Conservation (phyloP, 2,888 invertebrate genomes). For the Ctena decussata region DNA sequence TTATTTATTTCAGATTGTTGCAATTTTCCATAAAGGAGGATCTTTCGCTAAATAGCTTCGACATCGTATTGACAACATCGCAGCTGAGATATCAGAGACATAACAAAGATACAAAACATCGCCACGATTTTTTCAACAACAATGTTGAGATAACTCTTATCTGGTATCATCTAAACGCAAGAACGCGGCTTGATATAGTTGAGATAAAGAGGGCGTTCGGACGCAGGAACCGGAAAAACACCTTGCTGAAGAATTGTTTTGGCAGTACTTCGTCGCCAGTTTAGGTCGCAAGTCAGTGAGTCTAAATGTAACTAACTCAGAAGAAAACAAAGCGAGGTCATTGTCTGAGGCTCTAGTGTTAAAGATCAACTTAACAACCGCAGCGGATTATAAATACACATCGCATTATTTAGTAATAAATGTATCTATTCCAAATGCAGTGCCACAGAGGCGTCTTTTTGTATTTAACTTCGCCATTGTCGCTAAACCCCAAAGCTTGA, state of each 20-base stretch:
- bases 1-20: neutral
- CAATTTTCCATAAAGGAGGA: neutral
- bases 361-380: neutral
- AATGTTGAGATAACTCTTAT: neutral
- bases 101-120: neutral
- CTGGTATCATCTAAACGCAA: conserved; percentile 5
- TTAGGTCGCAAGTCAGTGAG: conserved; percentile 47
- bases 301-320: conserved; percentile 26
- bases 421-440: too few species aligned
- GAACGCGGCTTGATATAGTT: conserved; percentile 6
- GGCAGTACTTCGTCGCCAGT: conserved; percentile 53
- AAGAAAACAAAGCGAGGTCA: neutral
- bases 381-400: neutral
- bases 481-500: too few species aligned
- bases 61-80: neutral
- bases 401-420: too few species aligned
- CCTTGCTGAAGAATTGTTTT: conserved; percentile 2
- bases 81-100: neutral
- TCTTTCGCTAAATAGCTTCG: neutral
- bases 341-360: neutral
- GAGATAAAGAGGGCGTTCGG: neutral
- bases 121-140: neutral
- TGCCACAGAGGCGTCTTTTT: too few species aligned
- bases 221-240: conserved; percentile 21
- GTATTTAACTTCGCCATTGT: too few species aligned